phyloP scores from a whole-genome alignment of 1,140 invertebrate genomes.

The Zaprionus gabonicus region DNA sequence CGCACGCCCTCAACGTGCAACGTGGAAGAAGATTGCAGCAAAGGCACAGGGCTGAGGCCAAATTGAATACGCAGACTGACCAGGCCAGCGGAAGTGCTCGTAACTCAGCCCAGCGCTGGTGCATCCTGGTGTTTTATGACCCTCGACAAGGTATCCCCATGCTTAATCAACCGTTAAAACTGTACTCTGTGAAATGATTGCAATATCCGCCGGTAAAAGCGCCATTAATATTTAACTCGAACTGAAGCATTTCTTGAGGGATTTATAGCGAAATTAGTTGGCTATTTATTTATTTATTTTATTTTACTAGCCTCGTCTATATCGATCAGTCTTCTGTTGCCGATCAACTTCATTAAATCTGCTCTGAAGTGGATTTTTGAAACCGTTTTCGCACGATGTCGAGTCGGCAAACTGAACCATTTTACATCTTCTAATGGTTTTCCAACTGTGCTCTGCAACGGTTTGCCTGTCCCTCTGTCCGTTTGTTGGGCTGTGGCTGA shows the following conservation, averaged over 20 bases:
- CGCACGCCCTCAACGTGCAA: conserved; percentile 64
- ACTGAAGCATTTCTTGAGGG: neutral
- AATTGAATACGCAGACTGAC: conserved; percentile 51
- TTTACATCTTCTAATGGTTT: conserved; percentile 68
- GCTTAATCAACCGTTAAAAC: conserved; percentile 27
- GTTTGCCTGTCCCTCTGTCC: conserved; percentile 39
- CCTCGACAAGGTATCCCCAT: conserved; percentile 24
- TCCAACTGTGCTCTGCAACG: conserved; percentile 58
- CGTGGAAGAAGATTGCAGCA: conserved; percentile 7
- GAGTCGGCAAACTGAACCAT: conserved; percentile 52
- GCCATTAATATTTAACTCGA: neutral
- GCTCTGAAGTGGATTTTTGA: conserved; percentile 19
- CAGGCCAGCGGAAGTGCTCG: conserved; percentile 36
- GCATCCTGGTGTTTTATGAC: conserved; percentile 16
- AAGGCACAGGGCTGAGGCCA: conserved; percentile 16
- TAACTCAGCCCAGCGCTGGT: conserved; percentile 21
- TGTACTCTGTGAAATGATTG: neutral
- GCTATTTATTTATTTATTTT: neutral
- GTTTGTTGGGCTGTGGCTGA: neutral
- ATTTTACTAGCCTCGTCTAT: neutral
- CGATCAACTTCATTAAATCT: conserved; percentile 17
- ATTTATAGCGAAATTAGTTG: neutral
- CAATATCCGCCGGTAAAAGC: neutral
- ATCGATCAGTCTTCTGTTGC: neutral
- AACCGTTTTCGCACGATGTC: conserved; percentile 14